These are phyloP conservation scores for Trochalopteron elliotii DNA, from an alignment of 2,113 vertebrate genomes.

Conservation along the genomic window DNA sequence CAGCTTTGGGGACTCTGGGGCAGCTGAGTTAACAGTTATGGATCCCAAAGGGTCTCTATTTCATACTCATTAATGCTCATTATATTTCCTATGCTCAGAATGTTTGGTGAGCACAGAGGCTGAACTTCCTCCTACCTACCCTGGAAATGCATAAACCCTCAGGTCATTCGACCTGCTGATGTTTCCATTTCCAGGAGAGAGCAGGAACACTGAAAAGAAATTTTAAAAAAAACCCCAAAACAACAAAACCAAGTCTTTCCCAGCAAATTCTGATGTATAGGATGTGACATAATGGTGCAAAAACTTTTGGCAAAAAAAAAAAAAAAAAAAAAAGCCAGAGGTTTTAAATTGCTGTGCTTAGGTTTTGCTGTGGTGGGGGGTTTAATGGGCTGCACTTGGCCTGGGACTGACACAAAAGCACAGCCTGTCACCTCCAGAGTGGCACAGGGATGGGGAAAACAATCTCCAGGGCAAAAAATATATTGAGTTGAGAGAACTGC, in stretches of 20 bases:
- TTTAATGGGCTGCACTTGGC: neutral
- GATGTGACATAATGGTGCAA: constrained; percentile 26
- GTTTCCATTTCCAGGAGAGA: neutral
- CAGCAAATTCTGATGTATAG: neutral
- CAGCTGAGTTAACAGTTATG: neutral
- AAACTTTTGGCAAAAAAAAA: neutral
- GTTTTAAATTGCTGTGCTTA: constrained; percentile 4
- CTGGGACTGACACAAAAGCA: neutral
- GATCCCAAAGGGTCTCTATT: neutral
- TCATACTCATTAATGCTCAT: neutral
- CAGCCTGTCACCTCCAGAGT: neutral
- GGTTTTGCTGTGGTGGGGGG: neutral
- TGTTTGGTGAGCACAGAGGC: neutral
- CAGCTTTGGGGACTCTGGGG: neutral
- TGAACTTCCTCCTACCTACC: neutral
- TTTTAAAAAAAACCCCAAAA: neutral
- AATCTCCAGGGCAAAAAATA: neutral
- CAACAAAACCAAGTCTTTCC: neutral
- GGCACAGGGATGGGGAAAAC: neutral
- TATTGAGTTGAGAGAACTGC: rapidly evolving
- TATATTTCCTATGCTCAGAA: neutral
- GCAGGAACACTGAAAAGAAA: neutral
- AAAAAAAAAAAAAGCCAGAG: too few species aligned
- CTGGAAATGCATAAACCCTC: neutral
- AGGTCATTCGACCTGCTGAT: neutral